Evolutionary conservation across 2,888 invertebrate genomes (phyloP), one percentile per base, ranked within the genome.

Genomic region (Dioctria rufipes): DNA sequence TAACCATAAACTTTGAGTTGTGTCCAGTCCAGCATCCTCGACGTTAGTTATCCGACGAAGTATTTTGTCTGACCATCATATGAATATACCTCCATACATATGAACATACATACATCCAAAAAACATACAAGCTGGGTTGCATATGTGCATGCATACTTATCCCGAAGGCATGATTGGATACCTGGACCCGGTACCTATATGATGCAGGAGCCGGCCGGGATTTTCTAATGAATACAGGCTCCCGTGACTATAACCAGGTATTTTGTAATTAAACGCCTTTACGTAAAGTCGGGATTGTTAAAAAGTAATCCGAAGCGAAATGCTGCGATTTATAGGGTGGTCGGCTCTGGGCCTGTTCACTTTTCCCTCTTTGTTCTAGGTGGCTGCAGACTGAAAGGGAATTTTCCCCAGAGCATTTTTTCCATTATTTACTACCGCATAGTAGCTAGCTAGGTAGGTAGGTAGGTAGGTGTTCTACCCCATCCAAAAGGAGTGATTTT

Each of bases 191-290:
- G 11, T 8, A 11, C 4, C 11, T n/a, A 11, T 63, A 60, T 49
- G 75, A 42, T 54, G 67, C 77, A 77, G 81, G 63, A 73, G 79
- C 78, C 46, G 67, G 51, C 51, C 51, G 25, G 49, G 42, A 40
- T 39, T 69, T 75, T 77, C 63, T 80, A 80, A 82, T 82, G 80
- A 82, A 80, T 65, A 54, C 71, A 51, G 60, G 73, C 66, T 69
- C 66, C 46, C 66, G 49, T 77, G 80, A 78, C 69, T 78, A 65
- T 80, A 80, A 80, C 81, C 80, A 63, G 80, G 81, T 82, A 82
- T 80, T 82, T 82, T 82, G 81, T 82, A 82, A 82, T 82, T 82
- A 82, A 82, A 82, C 81, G 80, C 81, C 81, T 80, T 80, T 73
- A 37, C 61, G 43, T 69, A 58, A 80, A 54, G 80, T 54, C 77